Evolutionary conservation across 2,113 vertebrate species (phyloP).

Genomic region (Psammodynastes pulverulentus): DNA sequence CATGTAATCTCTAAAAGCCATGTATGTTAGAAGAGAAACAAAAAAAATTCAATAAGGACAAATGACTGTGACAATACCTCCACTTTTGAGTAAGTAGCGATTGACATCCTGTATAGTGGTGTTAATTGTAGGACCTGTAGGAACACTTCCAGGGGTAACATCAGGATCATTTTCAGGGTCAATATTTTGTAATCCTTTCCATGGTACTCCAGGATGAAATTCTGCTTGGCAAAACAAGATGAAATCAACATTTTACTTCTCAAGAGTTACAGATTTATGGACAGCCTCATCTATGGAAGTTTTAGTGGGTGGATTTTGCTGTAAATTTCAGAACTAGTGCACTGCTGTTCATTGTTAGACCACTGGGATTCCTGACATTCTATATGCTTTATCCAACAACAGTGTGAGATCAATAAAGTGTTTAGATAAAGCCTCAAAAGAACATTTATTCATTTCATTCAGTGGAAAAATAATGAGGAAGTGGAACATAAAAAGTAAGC

Average conservation of each 20-base stretch:
- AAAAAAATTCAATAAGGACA: neutral
- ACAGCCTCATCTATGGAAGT: neutral
- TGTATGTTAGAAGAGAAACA: constrained; percentile 1
- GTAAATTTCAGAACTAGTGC: neutral
- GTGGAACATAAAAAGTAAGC: neutral
- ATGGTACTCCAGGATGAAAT: constrained; percentile 97
- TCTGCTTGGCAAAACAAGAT: constrained; percentile 68
- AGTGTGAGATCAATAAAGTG: neutral
- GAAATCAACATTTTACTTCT: neutral
- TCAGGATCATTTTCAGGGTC: constrained; percentile 98
- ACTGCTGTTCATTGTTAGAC: neutral
- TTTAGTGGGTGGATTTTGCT: neutral
- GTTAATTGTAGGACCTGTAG: constrained; percentile 94
- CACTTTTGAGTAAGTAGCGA: constrained; percentile 94
- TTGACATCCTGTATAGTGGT: constrained; percentile 98
- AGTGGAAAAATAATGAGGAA: neutral
- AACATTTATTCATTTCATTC: neutral
- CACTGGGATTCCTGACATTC: neutral
- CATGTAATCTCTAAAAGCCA: neutral
- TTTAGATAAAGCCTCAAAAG: neutral
- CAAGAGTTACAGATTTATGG: neutral
- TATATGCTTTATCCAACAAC: neutral
- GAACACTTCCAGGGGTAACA: constrained; percentile 96
- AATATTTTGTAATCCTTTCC: constrained; percentile 98
- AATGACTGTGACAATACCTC: constrained; percentile 71